A percentile compares a stretch with the other conserved stretches of the same genome.
Conservation (phyloP, 2,113 vertebrate genomes). For the Leuciscus idus region DNA sequence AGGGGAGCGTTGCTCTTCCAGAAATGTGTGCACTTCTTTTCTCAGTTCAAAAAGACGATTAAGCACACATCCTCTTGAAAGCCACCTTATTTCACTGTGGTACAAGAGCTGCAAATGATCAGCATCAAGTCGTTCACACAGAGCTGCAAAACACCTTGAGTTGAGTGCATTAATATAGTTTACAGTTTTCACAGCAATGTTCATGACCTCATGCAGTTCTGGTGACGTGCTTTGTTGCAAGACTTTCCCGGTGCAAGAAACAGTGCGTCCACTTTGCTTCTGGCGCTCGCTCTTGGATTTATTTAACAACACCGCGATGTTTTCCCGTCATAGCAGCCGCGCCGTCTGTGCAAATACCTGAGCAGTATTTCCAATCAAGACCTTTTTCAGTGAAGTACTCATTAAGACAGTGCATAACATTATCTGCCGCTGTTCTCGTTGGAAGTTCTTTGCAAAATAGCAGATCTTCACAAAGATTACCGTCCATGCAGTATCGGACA, state of each 20-base stretch:
- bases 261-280: not conserved
- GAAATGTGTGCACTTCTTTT: not conserved
- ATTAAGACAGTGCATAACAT: slow-evolving; percentile 13
- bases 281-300: not conserved
- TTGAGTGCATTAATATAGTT: slow-evolving; percentile 44
- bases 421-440: slow-evolving; percentile 27
- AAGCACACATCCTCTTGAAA: not conserved
- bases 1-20: not conserved
- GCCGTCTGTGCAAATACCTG: slow-evolving; percentile 24
- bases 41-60: not conserved
- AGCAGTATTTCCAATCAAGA: slow-evolving; percentile 34
- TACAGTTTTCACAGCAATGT: slow-evolving; percentile 35
- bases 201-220: slow-evolving; percentile 43
- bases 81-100: not conserved
- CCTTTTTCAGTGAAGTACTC: slow-evolving; percentile 37
- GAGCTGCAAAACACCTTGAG: slow-evolving; percentile 41
- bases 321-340: not conserved
- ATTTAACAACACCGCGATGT: not conserved
- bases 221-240: slow-evolving; percentile 37
- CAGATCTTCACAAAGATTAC: slow-evolving; percentile 36
- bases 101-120: slow-evolving; percentile 26
- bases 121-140: slow-evolving; percentile 32
- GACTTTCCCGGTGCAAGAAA: not conserved
- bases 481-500: no score
- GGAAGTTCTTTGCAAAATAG: slow-evolving; percentile 35